These are phyloP conservation scores for Cylindroiulus punctatus DNA, from an alignment of 2,888 invertebrate species.

Conservation along the genomic window DNA sequence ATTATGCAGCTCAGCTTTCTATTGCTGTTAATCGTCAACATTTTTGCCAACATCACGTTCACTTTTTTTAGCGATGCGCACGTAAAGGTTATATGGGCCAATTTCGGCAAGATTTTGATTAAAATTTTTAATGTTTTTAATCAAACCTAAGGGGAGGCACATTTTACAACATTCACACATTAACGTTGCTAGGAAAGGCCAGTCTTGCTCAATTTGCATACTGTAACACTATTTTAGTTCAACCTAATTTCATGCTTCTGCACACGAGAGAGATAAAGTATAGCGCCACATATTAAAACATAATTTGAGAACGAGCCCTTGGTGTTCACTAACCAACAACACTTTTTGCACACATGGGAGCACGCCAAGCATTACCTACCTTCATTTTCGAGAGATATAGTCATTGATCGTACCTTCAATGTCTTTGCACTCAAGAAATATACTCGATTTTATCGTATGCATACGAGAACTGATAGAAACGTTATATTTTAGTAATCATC, in stretches of 20 bases:
- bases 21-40: constrained; percentile 22
- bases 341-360: not conserved
- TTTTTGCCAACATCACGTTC: constrained; percentile 1
- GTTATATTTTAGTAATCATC: not conserved
- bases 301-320: constrained; percentile 16
- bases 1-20: constrained; percentile 13
- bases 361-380: not conserved
- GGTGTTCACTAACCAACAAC: not conserved
- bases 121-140: constrained; percentile 43
- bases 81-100: constrained; percentile 22
- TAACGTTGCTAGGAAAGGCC: not conserved
- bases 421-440: not conserved
- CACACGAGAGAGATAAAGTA: constrained; percentile 8
- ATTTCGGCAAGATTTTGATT: constrained; percentile 24
- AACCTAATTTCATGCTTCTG: constrained; percentile 40
- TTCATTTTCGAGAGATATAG: not conserved
- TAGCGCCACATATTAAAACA: constrained; percentile 14
- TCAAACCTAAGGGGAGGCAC: not conserved
- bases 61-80: constrained; percentile 5
- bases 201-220: not conserved
- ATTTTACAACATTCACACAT: constrained; percentile 12
- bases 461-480: not conserved
- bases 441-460: not conserved
- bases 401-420: not conserved
- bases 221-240: constrained; percentile 11